Conservation (phyloP, 2,888 invertebrate species). For the Hyppa rectilinea region DNA sequence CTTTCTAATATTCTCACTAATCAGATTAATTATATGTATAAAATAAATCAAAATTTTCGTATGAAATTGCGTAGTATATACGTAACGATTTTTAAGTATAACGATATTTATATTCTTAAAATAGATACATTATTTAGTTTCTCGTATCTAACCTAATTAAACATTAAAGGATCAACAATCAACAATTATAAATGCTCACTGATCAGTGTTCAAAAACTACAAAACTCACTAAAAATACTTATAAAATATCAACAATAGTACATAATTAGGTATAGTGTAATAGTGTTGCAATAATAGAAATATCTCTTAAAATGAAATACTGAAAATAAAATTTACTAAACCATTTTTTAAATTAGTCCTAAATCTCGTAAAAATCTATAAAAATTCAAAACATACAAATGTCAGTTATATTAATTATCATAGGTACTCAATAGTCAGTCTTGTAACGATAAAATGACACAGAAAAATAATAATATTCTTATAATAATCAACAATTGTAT, state of each 20-base stretch:
- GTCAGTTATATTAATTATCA: constrained; percentile 19
- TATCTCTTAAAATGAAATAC: constrained; percentile 18
- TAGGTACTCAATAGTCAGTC: constrained; percentile 18
- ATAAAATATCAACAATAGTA: constrained; percentile 30
- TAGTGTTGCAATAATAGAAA: constrained; percentile 20
- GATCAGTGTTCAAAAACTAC: constrained; percentile 20
- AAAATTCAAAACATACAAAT: constrained; percentile 19
- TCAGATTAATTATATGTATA: too few relatives aligned
- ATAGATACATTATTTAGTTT: constrained; percentile 19
- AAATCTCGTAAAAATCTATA: constrained; percentile 33
- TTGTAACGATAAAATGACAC: constrained; percentile 19
- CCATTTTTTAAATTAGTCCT: constrained; percentile 21
- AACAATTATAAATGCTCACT: constrained; percentile 19
- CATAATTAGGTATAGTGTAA: constrained; percentile 21
- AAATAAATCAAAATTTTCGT: constrained; percentile 7
- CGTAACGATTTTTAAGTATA: constrained; percentile 14
- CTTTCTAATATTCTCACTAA: too few relatives aligned
- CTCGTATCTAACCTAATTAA: constrained; percentile 16
- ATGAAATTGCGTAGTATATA: constrained; percentile 14
- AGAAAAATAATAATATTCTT: constrained; percentile 19
- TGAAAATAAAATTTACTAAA: constrained; percentile 19
- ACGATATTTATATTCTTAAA: constrained; percentile 14
- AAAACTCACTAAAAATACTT: constrained; percentile 28
- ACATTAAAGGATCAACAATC: constrained; percentile 20
- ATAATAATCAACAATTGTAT: constrained; percentile 18